phyloP scores from a whole-genome alignment of 2,113 vertebrate species.

The Bagarius yarrelli region DNA sequence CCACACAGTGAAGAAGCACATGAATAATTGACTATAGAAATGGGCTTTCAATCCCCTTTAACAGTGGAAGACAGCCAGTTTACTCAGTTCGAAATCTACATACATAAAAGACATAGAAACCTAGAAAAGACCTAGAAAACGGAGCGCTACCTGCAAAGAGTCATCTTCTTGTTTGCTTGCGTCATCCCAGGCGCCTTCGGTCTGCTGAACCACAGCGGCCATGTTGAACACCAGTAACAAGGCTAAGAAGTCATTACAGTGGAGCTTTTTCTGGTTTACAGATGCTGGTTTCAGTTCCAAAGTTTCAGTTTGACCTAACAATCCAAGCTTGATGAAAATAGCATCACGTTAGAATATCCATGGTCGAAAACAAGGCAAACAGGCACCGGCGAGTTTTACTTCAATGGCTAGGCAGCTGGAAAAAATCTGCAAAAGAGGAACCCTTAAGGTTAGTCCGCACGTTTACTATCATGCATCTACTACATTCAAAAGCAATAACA shows the following conservation, averaged over 20 bases:
- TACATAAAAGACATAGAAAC: neutral
- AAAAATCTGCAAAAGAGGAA: slow-evolving; percentile 39
- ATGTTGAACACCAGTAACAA: slow-evolving; percentile 76
- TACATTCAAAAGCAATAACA: neutral
- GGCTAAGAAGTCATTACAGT: slow-evolving; percentile 72
- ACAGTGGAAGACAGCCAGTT: neutral
- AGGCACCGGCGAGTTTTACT: slow-evolving; percentile 2
- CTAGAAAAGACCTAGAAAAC: neutral
- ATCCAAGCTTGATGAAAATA: neutral
- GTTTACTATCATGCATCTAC: neutral
- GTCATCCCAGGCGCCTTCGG: slow-evolving; percentile 91
- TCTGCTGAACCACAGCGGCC: slow-evolving; percentile 84
- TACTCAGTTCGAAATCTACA: neutral
- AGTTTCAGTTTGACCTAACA: slow-evolving; percentile 1
- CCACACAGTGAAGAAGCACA: slow-evolving; percentile 36
- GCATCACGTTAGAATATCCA: slow-evolving; percentile 19
- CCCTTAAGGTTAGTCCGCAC: neutral
- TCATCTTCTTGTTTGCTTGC: slow-evolving; percentile 86
- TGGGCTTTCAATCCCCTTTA: slow-evolving; percentile 20
- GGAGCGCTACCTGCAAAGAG: slow-evolving; percentile 59
- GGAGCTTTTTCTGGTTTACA: slow-evolving; percentile 38
- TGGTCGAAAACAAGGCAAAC: neutral
- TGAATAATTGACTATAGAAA: slow-evolving; percentile 38
- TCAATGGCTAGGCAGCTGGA: neutral
- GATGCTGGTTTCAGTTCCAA: slow-evolving; percentile 19